Conservation (phyloP, 2,888 invertebrate species). For the Carabus problematicus region DNA sequence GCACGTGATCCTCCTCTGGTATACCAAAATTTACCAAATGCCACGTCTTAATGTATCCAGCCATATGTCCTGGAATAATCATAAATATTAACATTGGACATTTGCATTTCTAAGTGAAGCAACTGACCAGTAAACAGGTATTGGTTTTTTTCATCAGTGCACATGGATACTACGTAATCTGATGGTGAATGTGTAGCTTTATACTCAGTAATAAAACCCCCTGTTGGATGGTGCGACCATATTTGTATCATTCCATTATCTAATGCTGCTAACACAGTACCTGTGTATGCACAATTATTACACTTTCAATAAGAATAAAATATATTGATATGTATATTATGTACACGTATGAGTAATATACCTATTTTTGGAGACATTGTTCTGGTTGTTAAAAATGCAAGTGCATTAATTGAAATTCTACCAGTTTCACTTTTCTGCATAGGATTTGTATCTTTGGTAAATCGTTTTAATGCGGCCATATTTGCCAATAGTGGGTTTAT, state of each 20-base stretch:
- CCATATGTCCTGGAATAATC: conserved; percentile 60
- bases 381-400: conserved; percentile 72
- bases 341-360: conserved; percentile 22
- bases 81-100: conserved; percentile 2
- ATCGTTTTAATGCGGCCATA: background rate
- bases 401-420: conserved; percentile 46
- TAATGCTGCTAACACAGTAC: conserved; percentile 73
- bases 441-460: background rate
- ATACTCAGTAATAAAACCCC: conserved; percentile 75
- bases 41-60: conserved; percentile 84
- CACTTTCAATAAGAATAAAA: background rate
- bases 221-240: conserved; percentile 81
- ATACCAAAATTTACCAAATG: conserved; percentile 71
- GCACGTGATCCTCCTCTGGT: conserved; percentile 60
- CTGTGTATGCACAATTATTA: conserved; percentile 55
- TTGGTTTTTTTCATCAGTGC: conserved; percentile 73
- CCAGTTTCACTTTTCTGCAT: background rate
- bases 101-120: background rate
- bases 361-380: conserved; percentile 57
- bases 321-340: conserved; percentile 49
- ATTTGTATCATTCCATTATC: conserved; percentile 80
- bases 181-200: conserved; percentile 72
- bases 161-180: conserved; percentile 72
- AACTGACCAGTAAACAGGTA: conserved; percentile 74
- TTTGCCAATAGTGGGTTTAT: background rate